Base-by-base conservation (phyloP, 2,888 invertebrate genomes). In the Plusia festucae region DNA sequence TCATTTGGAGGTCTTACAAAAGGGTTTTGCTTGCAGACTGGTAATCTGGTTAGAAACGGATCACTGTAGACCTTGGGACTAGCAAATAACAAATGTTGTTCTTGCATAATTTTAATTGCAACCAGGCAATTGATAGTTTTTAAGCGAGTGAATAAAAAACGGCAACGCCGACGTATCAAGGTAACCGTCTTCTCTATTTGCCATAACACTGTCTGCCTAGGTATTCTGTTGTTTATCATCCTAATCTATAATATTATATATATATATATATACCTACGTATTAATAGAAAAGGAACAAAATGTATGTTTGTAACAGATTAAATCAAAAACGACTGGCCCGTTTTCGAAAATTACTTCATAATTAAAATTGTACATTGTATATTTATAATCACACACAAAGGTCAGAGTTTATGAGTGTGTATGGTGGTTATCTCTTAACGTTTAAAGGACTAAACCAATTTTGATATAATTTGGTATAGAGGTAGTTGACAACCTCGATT, bases 41-140 rank as follows among this genome's bases (percentile, higher is more conserved):
- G n/a, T n/a, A n/a, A n/a, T 40, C 40, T 40, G n/a, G n/a, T n/a
- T 40, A n/a, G 40, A 7, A 40, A 40, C 40, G 40, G 40, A 40
- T n/a, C 40, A n/a, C 40, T 1, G n/a, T 40, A 1, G n/a, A 40
- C 40, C 40, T 40, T 40, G 40, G n/a, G 40, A 40, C 0, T 5
- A 15, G 40, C 15, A n/a, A 40, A 40, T 40, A n/a, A 7, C 9
- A 30, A n/a, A n/a, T n/a, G n/a, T 40, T 34, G 2, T 34, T 15
- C 34, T 15, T 13, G 40, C 13, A 3, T 34, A 15, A 13, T 13
- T 34, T 34, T 13, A 15, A 15, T 1, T 34, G 13, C 15, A n/a
- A n/a, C 13, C 3, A 13, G 2, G 13, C 13, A 13, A 13, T 11
- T 9, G 1, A n/a, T 40, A 5, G 6, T 6, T 40, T n/a, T 5